A percentile compares a stretch with the other conserved stretches of the same genome.
Evolutionary conservation across 2,888 invertebrate species (phyloP).

Genomic region (Melanotus villosus): DNA sequence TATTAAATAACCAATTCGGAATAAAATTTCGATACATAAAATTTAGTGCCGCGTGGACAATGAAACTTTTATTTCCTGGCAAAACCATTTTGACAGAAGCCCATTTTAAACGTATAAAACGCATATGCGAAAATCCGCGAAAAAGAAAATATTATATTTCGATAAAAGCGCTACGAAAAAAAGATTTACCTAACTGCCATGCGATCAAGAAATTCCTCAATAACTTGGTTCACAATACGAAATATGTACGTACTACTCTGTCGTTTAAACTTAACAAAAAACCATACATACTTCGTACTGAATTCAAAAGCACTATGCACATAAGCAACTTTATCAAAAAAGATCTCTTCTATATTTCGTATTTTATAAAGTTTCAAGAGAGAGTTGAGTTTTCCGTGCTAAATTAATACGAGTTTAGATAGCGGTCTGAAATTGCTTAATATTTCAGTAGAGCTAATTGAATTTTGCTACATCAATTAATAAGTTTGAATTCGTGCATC

Average conservation of each 20-base stretch:
- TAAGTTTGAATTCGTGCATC: conserved; percentile 59
- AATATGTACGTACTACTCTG: conserved; percentile 6
- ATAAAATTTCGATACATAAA: too few relatives aligned
- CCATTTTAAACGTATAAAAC: too few relatives aligned
- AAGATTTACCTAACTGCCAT: conserved; percentile 10
- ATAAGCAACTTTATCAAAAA: conserved; percentile 12
- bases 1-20: too few relatives aligned
- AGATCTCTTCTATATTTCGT: conserved; percentile 21
- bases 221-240: neutral
- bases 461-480: conserved; percentile 62
- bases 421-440: conserved; percentile 58
- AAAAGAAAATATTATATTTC: conserved; percentile 13
- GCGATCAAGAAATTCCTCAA: conserved; percentile 23
- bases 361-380: too few relatives aligned
- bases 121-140: neutral
- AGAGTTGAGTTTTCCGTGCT: conserved; percentile 25
- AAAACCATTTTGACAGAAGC: too few relatives aligned
- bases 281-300: too few relatives aligned
- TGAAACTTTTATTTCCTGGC: too few relatives aligned
- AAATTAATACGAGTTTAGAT: conserved; percentile 58
- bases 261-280: too few relatives aligned
- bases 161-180: neutral
- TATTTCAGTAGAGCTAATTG: conserved; percentile 61
- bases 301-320: neutral
- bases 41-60: too few relatives aligned